Percentiles rank a stretch among this genome's conserved stretches.
phyloP scores from a whole-genome alignment of 2,888 invertebrate genomes.

The Aquatica leii region DNA sequence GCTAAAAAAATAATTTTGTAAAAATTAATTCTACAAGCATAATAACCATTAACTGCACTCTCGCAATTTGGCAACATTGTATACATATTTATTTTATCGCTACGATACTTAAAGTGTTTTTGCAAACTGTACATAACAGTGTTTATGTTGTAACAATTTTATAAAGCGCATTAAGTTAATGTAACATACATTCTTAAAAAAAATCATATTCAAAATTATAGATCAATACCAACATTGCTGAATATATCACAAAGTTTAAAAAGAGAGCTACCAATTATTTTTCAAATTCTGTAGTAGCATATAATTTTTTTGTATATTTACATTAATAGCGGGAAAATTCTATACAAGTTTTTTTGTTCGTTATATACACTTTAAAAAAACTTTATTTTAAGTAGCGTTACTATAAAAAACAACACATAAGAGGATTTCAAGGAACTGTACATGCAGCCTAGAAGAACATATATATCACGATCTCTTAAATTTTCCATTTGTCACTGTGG shows the following conservation, averaged over 20 bases:
- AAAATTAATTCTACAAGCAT: too few species aligned
- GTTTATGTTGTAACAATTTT: slow-evolving; percentile 30
- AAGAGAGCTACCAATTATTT: slow-evolving; percentile 33
- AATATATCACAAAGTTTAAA: slow-evolving; percentile 42
- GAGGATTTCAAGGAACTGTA: slow-evolving; percentile 19
- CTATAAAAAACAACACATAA: too few species aligned
- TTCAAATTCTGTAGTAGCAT: slow-evolving; percentile 11
- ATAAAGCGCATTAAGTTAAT: slow-evolving; percentile 18
- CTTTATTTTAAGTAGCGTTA: slow-evolving; percentile 4
- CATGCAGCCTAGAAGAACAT: slow-evolving; percentile 39
- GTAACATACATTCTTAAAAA: slow-evolving; percentile 2
- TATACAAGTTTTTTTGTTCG: too few species aligned
- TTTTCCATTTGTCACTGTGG: slow-evolving; percentile 50
- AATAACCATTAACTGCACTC: slow-evolving; percentile 23
- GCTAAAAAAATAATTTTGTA: too few species aligned
- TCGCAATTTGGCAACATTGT: slow-evolving; percentile 31
- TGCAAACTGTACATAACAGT: slow-evolving; percentile 46
- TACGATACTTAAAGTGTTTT: slow-evolving; percentile 27
- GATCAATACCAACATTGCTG: slow-evolving; percentile 46
- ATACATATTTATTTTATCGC: slow-evolving; percentile 27
- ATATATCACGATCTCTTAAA: slow-evolving; percentile 64
- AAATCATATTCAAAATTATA: slow-evolving; percentile 39
- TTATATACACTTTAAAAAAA: slow-evolving; percentile 25
- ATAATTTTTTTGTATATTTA: slow-evolving; percentile 20
- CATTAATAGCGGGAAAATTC: slow-evolving; percentile 19